Conservation (phyloP, 2,797 vertebrate species). For the Psittacula echo region DNA sequence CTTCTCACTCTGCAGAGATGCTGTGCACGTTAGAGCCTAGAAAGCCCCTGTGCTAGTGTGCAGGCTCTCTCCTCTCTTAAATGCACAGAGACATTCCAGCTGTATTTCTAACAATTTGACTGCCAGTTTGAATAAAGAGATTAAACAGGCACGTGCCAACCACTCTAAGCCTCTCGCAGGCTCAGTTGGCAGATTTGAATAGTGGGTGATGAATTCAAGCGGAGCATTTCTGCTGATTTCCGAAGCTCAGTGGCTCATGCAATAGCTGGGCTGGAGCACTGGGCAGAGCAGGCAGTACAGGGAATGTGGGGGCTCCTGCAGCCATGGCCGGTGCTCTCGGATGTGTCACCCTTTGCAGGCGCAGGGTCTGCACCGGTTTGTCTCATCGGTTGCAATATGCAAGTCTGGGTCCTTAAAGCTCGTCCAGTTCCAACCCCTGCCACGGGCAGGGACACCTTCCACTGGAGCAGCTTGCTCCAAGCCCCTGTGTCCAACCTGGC, state of each 20-base stretch:
- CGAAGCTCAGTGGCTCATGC: background rate
- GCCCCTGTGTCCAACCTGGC: background rate
- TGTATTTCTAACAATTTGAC: background rate
- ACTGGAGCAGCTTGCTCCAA: background rate
- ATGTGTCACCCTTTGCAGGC: rapidly evolving
- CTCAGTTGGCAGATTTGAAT: background rate
- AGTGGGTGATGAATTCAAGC: background rate
- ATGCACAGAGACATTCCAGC: background rate
- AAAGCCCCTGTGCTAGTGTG: rapidly evolving
- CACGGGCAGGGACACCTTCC: background rate
- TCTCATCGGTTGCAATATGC: background rate
- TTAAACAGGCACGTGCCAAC: conserved; percentile 41
- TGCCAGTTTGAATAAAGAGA: conserved; percentile 40
- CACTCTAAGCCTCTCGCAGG: background rate
- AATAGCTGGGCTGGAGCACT: background rate
- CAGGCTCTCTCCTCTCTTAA: background rate
- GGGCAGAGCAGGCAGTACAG: background rate
- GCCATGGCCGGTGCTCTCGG: background rate
- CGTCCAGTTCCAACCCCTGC: background rate
- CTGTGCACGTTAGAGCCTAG: rapidly evolving
- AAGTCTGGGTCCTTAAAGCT: background rate
- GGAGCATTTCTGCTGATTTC: background rate
- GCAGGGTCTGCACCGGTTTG: background rate
- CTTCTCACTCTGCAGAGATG: background rate
- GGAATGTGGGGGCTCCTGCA: background rate